Conservation (phyloP, 2,113 vertebrate species). For the Microcebus ravelobensis region DNA sequence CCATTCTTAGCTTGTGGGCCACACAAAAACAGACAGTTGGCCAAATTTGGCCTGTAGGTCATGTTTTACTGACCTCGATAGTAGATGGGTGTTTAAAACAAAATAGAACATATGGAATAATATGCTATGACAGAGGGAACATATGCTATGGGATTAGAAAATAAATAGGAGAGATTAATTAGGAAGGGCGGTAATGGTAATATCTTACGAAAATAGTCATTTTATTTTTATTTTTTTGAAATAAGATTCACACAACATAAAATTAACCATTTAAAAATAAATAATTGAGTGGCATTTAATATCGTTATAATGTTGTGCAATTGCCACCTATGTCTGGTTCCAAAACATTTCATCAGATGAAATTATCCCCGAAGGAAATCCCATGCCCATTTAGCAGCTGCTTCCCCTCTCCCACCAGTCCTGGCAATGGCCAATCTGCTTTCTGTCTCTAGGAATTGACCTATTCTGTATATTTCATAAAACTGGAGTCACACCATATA, state of each 20-base stretch:
- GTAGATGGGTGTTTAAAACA: background rate
- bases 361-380: background rate
- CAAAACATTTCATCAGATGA: background rate
- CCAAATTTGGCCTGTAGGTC: background rate
- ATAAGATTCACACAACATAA: background rate
- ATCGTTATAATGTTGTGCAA: background rate
- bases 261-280: background rate
- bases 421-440: background rate
- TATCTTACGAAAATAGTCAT: background rate
- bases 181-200: background rate
- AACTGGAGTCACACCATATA: background rate
- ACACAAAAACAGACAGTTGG: background rate
- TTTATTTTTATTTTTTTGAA: conserved; percentile 3
- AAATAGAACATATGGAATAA: background rate
- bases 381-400: background rate
- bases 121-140: background rate
- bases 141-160: background rate
- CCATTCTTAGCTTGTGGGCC: background rate
- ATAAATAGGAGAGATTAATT: background rate
- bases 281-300: background rate
- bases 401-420: background rate
- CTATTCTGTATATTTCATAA: background rate
- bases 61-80: background rate
- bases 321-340: background rate
- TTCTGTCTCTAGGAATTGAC: background rate